A percentile compares a stretch with the other conserved stretches of the same genome.
Conservation (phyloP, 2,888 invertebrate species). For the Cepaea hortensis region DNA sequence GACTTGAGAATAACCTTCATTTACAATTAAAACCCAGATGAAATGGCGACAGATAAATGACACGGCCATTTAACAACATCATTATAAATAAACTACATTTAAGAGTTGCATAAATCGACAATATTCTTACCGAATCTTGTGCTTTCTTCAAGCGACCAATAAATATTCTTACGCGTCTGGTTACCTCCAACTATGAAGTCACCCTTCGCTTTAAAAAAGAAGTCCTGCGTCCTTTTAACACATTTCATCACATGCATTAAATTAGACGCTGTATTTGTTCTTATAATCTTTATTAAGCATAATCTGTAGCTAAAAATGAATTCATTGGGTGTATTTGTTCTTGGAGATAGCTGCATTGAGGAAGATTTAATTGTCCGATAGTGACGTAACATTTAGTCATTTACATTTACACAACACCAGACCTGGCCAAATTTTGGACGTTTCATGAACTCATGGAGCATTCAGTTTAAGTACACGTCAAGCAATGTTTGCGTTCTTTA, state of each 20-base stretch:
- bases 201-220: background rate
- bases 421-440: too few species aligned
- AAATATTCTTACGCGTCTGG: constrained; percentile 22
- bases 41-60: background rate
- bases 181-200: background rate
- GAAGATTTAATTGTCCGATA: too few species aligned
- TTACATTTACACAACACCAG: too few species aligned
- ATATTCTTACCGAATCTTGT: constrained; percentile 21
- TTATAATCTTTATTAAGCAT: too few species aligned
- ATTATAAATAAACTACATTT: background rate
- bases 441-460: too few species aligned
- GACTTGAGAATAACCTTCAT: background rate
- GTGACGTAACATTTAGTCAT: too few species aligned
- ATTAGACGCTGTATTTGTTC: too few species aligned
- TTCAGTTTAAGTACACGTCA: too few species aligned
- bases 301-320: too few species aligned
- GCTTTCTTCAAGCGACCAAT: constrained; percentile 13
- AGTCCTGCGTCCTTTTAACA: background rate
- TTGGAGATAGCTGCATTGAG: too few species aligned
- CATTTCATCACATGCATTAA: background rate
- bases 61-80: background rate
- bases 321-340: too few species aligned
- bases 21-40: background rate
- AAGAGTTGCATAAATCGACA: background rate
- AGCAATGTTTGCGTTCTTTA: too few species aligned